Evolutionary conservation across 2,113 vertebrate genomes (phyloP).

Genomic region (Nesoenas mayeri): DNA sequence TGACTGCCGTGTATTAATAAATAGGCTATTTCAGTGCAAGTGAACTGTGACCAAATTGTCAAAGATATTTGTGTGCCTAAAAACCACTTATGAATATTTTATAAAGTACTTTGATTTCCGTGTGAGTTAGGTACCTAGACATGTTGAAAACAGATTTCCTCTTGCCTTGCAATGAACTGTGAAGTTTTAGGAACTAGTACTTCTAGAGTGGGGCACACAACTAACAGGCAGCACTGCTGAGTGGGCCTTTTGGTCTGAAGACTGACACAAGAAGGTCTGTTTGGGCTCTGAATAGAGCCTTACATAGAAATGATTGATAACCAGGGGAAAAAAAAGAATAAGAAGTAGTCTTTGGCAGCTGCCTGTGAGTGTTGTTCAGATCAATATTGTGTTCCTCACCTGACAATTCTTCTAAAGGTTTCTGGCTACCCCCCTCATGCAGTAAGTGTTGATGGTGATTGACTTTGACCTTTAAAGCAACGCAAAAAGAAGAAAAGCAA

Average conservation of each 20-base stretch:
- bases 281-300: background rate
- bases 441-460: background rate
- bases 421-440: background rate
- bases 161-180: background rate
- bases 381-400: constrained; percentile 14
- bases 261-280: background rate
- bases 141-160: background rate
- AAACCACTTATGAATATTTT: background rate
- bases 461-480: constrained; percentile 5
- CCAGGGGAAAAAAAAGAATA: background rate
- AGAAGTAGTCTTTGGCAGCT: background rate
- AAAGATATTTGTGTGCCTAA: background rate
- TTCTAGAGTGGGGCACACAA: background rate
- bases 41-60: background rate
- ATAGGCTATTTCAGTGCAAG: background rate
- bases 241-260: background rate
- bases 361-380: background rate
- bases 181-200: background rate
- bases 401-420: background rate
- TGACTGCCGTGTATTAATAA: background rate
- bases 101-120: background rate
- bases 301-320: background rate
- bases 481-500: background rate
- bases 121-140: background rate
- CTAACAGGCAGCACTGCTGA: too few relatives aligned